Percentiles rank a stretch among this genome's conserved stretches.
Evolutionary conservation across 2,797 vertebrate genomes (phyloP).

Genomic region (Sebastiscus albofasciatus): DNA sequence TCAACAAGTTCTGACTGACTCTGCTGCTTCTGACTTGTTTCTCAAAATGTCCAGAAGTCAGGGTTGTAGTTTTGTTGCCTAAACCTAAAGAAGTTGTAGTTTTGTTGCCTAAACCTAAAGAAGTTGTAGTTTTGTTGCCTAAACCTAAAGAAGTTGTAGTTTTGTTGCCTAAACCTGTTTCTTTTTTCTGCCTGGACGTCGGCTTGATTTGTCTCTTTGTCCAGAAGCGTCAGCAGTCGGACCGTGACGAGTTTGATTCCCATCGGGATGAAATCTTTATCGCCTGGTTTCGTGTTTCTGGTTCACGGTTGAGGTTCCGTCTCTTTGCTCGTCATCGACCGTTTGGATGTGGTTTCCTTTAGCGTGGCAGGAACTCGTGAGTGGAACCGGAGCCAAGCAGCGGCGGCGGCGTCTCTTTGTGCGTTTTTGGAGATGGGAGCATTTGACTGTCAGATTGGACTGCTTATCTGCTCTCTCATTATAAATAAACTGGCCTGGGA

Average conservation of each 20-base stretch:
- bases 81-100: too few relatives aligned
- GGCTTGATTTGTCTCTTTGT: not conserved
- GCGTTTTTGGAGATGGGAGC: not conserved
- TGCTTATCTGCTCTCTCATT: constrained; percentile 24
- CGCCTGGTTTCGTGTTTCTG: not conserved
- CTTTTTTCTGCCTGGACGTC: too few relatives aligned
- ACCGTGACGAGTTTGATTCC: not conserved
- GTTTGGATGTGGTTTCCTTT: not conserved
- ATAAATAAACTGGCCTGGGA: constrained; percentile 51
- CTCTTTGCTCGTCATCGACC: not conserved
- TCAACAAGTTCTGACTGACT: too few relatives aligned
- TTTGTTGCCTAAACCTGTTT: not conserved
- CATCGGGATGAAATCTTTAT: too few relatives aligned
- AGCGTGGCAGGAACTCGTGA: too few relatives aligned
- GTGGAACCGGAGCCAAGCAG: not conserved
- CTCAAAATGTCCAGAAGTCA: too few relatives aligned
- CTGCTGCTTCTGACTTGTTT: too few relatives aligned
- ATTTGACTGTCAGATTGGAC: not conserved
- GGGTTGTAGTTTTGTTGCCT: too few relatives aligned
- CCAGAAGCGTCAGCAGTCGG: not conserved
- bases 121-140: too few relatives aligned
- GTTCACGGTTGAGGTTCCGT: not conserved
- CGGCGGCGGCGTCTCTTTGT: not conserved
- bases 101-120: too few relatives aligned
- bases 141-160: too few relatives aligned